phyloP scores from a whole-genome alignment of 2,113 vertebrate genomes.

The Hemiprocne comata region DNA sequence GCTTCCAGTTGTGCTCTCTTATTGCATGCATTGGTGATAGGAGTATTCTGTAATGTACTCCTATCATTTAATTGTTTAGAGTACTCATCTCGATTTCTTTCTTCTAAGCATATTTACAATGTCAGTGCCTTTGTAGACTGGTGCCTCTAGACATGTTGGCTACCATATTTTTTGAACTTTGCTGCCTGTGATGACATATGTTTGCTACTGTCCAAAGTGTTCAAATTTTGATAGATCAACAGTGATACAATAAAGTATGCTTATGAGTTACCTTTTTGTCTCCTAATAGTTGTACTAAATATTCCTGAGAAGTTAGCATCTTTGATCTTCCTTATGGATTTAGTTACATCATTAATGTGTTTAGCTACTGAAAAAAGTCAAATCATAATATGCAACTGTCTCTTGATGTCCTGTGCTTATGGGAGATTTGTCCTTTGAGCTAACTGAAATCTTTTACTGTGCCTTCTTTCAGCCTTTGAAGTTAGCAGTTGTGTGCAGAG shows the following conservation, averaged over 20 bases:
- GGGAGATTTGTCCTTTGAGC: not conserved
- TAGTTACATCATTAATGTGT: not conserved
- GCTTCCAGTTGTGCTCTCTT: not conserved
- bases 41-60: not conserved
- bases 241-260: not conserved
- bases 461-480: conserved; percentile 87
- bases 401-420: not conserved
- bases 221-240: not conserved
- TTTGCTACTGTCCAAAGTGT: not conserved
- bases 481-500: conserved; percentile 92
- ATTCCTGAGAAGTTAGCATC: not conserved
- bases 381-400: not conserved
- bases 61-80: not conserved
- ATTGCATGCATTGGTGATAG: not conserved
- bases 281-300: not conserved
- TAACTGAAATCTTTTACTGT: not conserved
- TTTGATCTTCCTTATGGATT: not conserved
- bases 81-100: not conserved
- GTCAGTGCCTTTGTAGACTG: not conserved
- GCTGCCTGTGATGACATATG: not conserved
- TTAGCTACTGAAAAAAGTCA: not conserved
- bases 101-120: not conserved
- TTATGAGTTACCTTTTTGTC: not conserved
- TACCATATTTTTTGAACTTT: not conserved
- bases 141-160: not conserved